Evolutionary conservation across 2,888 invertebrate species (phyloP).

Genomic region (Parelbella ahira): DNA sequence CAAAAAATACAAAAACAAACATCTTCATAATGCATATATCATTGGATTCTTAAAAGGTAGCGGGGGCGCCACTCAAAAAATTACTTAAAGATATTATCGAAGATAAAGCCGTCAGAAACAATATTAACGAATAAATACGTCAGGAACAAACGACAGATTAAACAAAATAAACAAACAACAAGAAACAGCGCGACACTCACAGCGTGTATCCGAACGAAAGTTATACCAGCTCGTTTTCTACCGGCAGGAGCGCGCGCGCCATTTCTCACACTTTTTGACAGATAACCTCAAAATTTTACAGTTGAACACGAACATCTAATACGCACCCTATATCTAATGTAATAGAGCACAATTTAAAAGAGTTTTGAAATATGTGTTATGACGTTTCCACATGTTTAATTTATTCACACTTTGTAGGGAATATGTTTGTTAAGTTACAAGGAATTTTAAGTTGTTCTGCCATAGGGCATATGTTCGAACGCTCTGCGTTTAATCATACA

Average conservation of each 20-base stretch:
- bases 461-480: slow-evolving; percentile 22
- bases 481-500: slow-evolving; percentile 15
- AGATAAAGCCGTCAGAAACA: slow-evolving; percentile 38
- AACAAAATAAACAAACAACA: slow-evolving; percentile 54
- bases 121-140: slow-evolving; percentile 37
- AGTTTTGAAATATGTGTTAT: slow-evolving; percentile 16
- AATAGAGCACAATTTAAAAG: slow-evolving; percentile 32
- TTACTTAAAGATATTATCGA: slow-evolving; percentile 25
- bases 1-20: too few species aligned
- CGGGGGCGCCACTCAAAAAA: slow-evolving; percentile 11
- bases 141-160: slow-evolving; percentile 35
- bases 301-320: slow-evolving; percentile 25
- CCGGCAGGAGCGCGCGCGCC: slow-evolving; percentile 49
- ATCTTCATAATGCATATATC: too few species aligned
- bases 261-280: slow-evolving; percentile 58
- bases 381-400: slow-evolving; percentile 34
- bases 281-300: slow-evolving; percentile 44
- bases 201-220: slow-evolving; percentile 65
- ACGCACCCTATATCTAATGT: slow-evolving; percentile 26
- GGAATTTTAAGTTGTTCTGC: slow-evolving; percentile 22
- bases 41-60: slow-evolving; percentile 21
- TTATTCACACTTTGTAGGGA: slow-evolving; percentile 43
- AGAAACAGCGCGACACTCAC: slow-evolving; percentile 49
- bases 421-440: slow-evolving; percentile 27
- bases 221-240: slow-evolving; percentile 56